A percentile compares a stretch with the other conserved stretches of the same genome.
These are phyloP conservation scores for Hedychridium roseum DNA, from an alignment of 2,888 invertebrate species.

Conservation along the genomic window DNA sequence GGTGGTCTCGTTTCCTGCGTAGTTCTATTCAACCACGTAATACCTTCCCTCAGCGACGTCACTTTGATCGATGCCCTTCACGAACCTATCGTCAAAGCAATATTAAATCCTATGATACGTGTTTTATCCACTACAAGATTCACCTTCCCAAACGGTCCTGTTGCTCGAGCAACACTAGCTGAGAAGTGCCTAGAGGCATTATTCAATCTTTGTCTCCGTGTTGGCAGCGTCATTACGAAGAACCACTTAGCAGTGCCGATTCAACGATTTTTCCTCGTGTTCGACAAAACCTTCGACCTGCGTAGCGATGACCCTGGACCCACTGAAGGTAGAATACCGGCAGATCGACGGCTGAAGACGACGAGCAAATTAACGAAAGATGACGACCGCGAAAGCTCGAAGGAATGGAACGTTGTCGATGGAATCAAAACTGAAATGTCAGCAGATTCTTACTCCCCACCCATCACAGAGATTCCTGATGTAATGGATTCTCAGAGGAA, in stretches of 20 bases:
- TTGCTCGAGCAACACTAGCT: conserved; percentile 78
- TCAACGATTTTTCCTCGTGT: conserved; percentile 79
- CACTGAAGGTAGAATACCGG: conserved; percentile 1
- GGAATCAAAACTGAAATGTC: conserved; percentile 62
- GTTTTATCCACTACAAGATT: conserved; percentile 82
- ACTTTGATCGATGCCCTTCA: conserved; percentile 88
- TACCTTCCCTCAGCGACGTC: conserved; percentile 83
- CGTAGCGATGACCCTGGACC: conserved; percentile 18
- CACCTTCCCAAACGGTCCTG: conserved; percentile 82
- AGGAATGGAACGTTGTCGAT: conserved; percentile 26
- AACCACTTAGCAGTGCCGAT: conserved; percentile 76
- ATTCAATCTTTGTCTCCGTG: conserved; percentile 78
- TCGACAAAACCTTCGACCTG: conserved; percentile 75
- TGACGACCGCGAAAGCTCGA: conserved; percentile 11
- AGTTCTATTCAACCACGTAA: conserved; percentile 79
- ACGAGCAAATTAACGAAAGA: conserved; percentile 15
- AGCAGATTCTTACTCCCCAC: conserved; percentile 73
- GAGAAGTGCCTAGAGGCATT: conserved; percentile 84
- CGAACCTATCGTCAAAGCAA: conserved; percentile 84
- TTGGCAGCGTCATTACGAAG: conserved; percentile 81
- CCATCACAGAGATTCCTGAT: conserved; percentile 48
- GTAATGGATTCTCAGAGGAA: conserved; percentile 51
- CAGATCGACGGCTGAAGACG: not conserved
- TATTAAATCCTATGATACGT: conserved; percentile 83
- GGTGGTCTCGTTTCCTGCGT: conserved; percentile 87